phyloP scores from a whole-genome alignment of 2,888 invertebrate genomes.

The Cremastobaeus sp. region DNA sequence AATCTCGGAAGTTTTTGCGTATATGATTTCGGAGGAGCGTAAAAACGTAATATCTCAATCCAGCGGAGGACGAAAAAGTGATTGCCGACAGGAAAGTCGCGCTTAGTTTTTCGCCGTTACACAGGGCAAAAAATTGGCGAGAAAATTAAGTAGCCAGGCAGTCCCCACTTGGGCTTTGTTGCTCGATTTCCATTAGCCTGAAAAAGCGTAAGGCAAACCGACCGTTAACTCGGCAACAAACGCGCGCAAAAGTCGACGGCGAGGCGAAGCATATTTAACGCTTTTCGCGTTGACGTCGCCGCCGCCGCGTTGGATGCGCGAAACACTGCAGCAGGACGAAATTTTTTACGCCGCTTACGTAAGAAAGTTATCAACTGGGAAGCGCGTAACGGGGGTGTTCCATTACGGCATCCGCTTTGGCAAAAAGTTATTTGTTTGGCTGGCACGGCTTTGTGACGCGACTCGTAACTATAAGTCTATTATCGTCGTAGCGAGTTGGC shows the following conservation, averaged over 20 bases:
- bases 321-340: slow-evolving; percentile 26
- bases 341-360: slow-evolving; percentile 27
- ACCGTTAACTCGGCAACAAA: slow-evolving; percentile 23
- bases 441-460: not conserved
- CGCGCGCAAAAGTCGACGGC: slow-evolving; percentile 31
- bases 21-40: too few relatives aligned
- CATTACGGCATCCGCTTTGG: slow-evolving; percentile 3
- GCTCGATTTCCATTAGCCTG: too few relatives aligned
- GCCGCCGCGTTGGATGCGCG: slow-evolving; percentile 9
- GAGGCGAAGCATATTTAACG: slow-evolving; percentile 16
- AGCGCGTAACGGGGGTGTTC: not conserved
- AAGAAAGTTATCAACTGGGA: slow-evolving; percentile 36
- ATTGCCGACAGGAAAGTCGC: too few relatives aligned
- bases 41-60: too few relatives aligned
- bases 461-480: slow-evolving; percentile 32
- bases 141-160: too few relatives aligned
- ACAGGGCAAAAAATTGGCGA: too few relatives aligned
- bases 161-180: too few relatives aligned
- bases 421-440: slow-evolving; percentile 31
- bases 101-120: too few relatives aligned
- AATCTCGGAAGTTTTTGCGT: too few relatives aligned
- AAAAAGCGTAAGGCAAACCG: slow-evolving; percentile 6
- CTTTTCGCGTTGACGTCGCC: not conserved
- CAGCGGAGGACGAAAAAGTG: too few relatives aligned
- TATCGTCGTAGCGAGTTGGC: slow-evolving; percentile 19